These are phyloP conservation scores for Monopterus albus DNA, from an alignment of 2,113 vertebrate genomes.

Conservation along the genomic window DNA sequence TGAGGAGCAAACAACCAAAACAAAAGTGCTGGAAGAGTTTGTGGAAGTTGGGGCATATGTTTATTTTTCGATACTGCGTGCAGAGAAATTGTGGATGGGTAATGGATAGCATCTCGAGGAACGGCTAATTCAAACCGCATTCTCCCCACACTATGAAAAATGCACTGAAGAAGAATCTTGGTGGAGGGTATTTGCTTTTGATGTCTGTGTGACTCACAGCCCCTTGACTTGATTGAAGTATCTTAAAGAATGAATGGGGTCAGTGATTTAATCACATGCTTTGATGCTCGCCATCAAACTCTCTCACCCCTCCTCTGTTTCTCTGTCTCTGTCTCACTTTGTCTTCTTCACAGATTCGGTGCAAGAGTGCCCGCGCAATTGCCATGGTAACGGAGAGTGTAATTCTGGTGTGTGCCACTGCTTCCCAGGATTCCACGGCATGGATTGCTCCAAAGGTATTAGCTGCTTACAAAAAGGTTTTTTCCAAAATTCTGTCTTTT, in stretches of 20 bases:
- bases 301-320: constrained; percentile 43
- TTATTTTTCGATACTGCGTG: constrained; percentile 13
- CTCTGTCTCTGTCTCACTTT: constrained; percentile 56
- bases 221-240: constrained; percentile 41
- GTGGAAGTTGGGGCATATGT: background rate
- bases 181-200: constrained; percentile 45
- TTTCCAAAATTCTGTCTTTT: constrained; percentile 6
- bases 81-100: constrained; percentile 20
- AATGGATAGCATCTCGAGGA: constrained; percentile 23
- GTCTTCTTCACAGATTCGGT: constrained; percentile 90
- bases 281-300: constrained; percentile 69
- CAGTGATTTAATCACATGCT: constrained; percentile 69
- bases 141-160: constrained; percentile 26
- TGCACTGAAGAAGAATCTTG: constrained; percentile 20
- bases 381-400: constrained; percentile 98
- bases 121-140: constrained; percentile 40
- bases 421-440: constrained; percentile 97
- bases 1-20: constrained; percentile 24
- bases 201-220: constrained; percentile 38
- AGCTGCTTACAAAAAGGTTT: constrained; percentile 32
- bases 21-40: too few relatives aligned
- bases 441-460: constrained; percentile 98
- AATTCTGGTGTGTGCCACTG: constrained; percentile 97
- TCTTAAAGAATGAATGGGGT: constrained; percentile 55
- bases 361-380: constrained; percentile 97